These are phyloP conservation scores for Otocyon megalotis DNA, from an alignment of 2,113 vertebrate species.

Conservation along the genomic window DNA sequence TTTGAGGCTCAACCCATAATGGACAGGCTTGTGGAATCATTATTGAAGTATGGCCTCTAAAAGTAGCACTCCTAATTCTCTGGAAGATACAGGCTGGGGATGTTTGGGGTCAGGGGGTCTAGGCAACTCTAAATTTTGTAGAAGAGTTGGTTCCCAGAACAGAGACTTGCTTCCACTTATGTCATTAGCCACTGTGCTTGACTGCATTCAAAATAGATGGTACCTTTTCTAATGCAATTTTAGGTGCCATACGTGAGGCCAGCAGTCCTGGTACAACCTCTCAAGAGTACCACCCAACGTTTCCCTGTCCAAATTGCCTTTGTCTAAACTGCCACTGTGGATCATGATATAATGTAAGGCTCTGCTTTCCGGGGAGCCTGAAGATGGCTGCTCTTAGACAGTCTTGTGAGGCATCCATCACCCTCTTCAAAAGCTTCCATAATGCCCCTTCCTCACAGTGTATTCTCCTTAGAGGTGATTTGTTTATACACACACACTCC, in stretches of 20 bases:
- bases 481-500: background rate
- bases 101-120: background rate
- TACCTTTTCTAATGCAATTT: background rate
- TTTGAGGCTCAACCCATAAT: background rate
- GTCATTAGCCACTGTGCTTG: background rate
- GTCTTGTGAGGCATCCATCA: background rate
- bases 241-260: background rate
- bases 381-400: background rate
- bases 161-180: background rate
- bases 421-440: background rate
- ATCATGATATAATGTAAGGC: rapidly evolving
- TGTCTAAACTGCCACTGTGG: background rate
- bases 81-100: background rate
- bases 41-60: background rate
- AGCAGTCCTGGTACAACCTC: background rate
- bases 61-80: background rate
- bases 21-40: background rate
- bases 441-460: background rate
- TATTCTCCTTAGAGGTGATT: background rate
- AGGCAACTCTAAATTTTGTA: background rate
- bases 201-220: background rate
- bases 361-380: background rate
- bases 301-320: background rate
- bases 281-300: background rate
- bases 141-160: rapidly evolving